Conservation (phyloP, 2,113 vertebrate genomes). For the Syngnathus scovelli region DNA sequence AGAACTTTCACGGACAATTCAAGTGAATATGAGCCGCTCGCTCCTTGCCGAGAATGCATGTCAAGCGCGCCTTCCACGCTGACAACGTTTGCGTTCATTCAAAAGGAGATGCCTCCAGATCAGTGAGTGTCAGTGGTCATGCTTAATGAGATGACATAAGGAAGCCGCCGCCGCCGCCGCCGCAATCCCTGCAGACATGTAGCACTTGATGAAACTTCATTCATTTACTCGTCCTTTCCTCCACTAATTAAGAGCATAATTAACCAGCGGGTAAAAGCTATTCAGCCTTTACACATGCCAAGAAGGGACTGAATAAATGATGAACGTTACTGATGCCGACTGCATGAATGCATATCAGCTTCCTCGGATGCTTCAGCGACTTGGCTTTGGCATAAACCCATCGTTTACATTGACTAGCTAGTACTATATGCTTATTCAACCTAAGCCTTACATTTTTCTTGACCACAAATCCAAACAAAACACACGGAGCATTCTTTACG, state of each 20-base stretch:
- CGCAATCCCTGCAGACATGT: conserved; percentile 27
- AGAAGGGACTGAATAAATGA: conserved; percentile 26
- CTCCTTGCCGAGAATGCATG: neutral
- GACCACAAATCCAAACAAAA: too few relatives aligned
- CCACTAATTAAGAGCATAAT: conserved; percentile 28
- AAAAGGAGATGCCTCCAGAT: conserved; percentile 18
- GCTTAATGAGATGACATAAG: conserved; percentile 42
- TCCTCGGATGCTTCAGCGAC: conserved; percentile 1
- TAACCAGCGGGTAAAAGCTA: conserved; percentile 29
- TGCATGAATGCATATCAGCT: conserved; percentile 13
- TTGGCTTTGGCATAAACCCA: neutral
- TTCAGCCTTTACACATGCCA: conserved; percentile 12
- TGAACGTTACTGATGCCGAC: conserved; percentile 10
- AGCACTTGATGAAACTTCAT: conserved; percentile 24
- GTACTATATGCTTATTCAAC: neutral
- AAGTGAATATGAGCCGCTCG: too few relatives aligned
- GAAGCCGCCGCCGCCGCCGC: neutral
- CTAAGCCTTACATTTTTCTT: too few relatives aligned
- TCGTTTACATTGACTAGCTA: neutral
- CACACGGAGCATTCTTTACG: too few relatives aligned
- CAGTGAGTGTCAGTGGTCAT: conserved; percentile 25
- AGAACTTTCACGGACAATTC: neutral
- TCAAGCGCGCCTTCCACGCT: conserved; percentile 15
- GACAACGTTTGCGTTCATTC: conserved; percentile 32
- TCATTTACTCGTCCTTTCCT: conserved; percentile 24